Base-by-base conservation (phyloP, 1,140 invertebrate species). In the Cydia strobilella region DNA sequence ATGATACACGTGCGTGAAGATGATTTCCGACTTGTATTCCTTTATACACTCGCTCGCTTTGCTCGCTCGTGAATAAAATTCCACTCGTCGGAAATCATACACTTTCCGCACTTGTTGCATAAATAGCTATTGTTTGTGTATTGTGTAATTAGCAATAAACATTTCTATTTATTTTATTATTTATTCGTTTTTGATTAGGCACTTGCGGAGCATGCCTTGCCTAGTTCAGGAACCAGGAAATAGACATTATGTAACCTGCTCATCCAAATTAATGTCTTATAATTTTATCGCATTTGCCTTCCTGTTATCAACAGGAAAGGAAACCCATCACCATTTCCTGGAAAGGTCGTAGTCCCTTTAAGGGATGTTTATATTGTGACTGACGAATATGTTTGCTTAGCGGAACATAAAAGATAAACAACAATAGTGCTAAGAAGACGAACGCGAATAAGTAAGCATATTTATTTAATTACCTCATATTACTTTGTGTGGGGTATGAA, bases 321-420 rank as follows among this genome's bases (percentile, higher is more conserved):
- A 59, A 59, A 59, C 54, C 54, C 54, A 59, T 59, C 18, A 23
- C 20, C 54, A 59, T 59, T 59, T 59, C 54, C 54, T 59, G 54
- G 18, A 59, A 59, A 59, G 54, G 54, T 59, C 54, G 54, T 2
- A 59, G 54, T 18, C 23, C 20, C 9, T 23, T 23, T 23, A n/a
- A 6, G 54, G 20, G n/a, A 59, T 59, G 54, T 59, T 59, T 59
- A 23, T 59, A n/a, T 20, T 23, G 54, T 51, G n/a, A 51, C 54
- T 59, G 20, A 45, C 42, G 42, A 23, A 20, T 59, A 59, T 59
- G 20, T 59, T 59, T 59, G 23, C 54, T 18, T 10, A 12, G 20
- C 54, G 54, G 4, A 23, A 59, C n/a, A 23, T 59, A 23, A 59
- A 59, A 59, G 20, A 20, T 59, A 59, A 59, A 20, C 54, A 12